Percentiles rank a stretch among this genome's conserved stretches.
phyloP scores from a whole-genome alignment of 1,140 invertebrate genomes.

The Eriocheir sinensis region DNA sequence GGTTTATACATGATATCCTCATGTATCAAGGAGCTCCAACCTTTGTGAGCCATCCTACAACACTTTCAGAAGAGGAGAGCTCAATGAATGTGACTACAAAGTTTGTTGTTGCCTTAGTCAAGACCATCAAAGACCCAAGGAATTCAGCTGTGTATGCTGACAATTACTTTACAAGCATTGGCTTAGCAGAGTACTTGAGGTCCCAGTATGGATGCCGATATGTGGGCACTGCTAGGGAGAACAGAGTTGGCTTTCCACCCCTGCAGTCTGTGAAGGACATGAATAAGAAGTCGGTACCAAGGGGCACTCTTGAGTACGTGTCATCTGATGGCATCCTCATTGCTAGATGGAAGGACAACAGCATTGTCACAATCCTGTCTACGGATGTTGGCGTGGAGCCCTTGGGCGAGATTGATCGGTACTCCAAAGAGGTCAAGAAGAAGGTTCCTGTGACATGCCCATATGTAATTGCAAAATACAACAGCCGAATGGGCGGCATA shows the following conservation, averaged over 20 bases:
- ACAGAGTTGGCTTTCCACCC: background rate
- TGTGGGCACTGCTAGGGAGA: background rate
- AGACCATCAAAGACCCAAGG: background rate
- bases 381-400: slow-evolving; percentile 80
- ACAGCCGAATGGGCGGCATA: slow-evolving; percentile 80
- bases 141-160: slow-evolving; percentile 8
- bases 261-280: background rate
- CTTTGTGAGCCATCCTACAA: no score
- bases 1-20: no score
- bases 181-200: slow-evolving; percentile 36
- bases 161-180: slow-evolving; percentile 38
- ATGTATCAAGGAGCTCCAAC: no score
- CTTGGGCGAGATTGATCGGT: slow-evolving; percentile 76
- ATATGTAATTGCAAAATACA: slow-evolving; percentile 80
- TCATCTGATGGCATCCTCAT: slow-evolving; percentile 46
- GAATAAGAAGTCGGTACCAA: background rate
- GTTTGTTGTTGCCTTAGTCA: no score
- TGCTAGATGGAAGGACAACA: slow-evolving; percentile 80
- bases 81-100: no score
- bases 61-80: no score
- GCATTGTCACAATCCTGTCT: slow-evolving; percentile 80
- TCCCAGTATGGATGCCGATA: background rate
- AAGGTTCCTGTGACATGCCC: slow-evolving; percentile 78
- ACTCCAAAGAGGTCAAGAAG: slow-evolving; percentile 73
- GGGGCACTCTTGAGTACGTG: slow-evolving; percentile 62